Conservation (phyloP, 2,888 invertebrate genomes). For the Automeris io region DNA sequence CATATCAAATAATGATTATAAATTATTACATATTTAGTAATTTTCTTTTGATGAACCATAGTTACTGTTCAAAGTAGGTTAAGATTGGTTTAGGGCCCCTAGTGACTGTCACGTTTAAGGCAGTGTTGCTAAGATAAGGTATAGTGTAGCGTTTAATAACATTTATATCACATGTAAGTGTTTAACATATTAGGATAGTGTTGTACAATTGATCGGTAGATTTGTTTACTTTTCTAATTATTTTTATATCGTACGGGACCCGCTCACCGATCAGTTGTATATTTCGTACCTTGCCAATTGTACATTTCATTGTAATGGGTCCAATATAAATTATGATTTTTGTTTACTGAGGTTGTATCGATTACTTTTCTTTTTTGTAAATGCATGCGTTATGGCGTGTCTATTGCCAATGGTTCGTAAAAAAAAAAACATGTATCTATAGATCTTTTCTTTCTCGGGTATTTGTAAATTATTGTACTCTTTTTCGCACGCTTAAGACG, state of each 20-base stretch:
- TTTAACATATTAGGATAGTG: conserved; percentile 30
- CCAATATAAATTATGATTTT: conserved; percentile 21
- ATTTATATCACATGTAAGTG: conserved; percentile 35
- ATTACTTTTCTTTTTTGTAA: not conserved
- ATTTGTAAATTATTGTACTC: not conserved
- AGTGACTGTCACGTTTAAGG: conserved; percentile 40
- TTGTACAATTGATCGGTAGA: conserved; percentile 46
- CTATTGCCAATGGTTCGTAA: too few species aligned
- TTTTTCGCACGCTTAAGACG: too few species aligned
- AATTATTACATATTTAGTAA: too few species aligned
- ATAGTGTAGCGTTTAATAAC: conserved; percentile 42
- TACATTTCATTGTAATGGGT: conserved; percentile 74
- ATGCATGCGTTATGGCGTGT: conserved; percentile 11
- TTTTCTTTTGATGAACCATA: too few species aligned
- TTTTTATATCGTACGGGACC: conserved; percentile 21
- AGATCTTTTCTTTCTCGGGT: not conserved
- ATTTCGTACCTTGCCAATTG: conserved; percentile 43
- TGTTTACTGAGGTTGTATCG: not conserved
- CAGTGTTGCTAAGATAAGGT: conserved; percentile 35
- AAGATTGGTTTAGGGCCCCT: conserved; percentile 41
- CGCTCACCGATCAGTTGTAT: conserved; percentile 40
- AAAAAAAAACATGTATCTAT: too few species aligned
- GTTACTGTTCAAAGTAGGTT: conserved; percentile 35
- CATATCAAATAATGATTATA: too few species aligned
- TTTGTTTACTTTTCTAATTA: conserved; percentile 13